A percentile compares a stretch with the other conserved stretches of the same genome.
phyloP scores from a whole-genome alignment of 2,888 invertebrate species.

The Neoaliturus tenellus region DNA sequence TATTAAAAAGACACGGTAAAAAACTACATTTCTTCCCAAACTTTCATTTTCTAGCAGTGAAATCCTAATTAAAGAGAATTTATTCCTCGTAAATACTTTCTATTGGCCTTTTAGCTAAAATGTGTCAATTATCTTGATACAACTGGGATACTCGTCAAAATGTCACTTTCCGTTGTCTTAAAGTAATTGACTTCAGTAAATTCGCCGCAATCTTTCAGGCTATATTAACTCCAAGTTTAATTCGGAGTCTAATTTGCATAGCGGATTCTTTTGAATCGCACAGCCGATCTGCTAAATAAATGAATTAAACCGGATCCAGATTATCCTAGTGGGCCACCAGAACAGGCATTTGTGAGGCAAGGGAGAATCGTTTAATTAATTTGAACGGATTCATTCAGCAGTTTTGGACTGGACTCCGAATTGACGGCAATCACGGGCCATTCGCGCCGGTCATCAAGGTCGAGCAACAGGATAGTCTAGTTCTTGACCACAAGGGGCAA shows the following conservation, averaged over 20 bases:
- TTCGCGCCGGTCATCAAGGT: background rate
- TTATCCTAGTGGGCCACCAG: background rate
- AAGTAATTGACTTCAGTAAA: background rate
- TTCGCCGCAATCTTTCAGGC: background rate
- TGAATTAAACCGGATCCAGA: background rate
- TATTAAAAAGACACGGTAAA: too few relatives aligned
- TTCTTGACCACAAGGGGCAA: background rate
- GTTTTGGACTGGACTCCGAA: background rate
- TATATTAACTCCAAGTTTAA: background rate
- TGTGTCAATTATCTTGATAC: too few relatives aligned
- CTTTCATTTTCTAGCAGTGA: too few relatives aligned
- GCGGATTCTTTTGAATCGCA: background rate
- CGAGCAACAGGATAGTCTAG: background rate
- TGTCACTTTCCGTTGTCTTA: too few relatives aligned
- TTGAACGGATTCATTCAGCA: background rate
- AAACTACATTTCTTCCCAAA: too few relatives aligned
- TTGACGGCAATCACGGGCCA: background rate
- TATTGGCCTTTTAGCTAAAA: too few relatives aligned
- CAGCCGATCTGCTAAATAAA: background rate
- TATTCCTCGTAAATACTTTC: too few relatives aligned
- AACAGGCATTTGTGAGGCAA: background rate
- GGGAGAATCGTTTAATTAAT: background rate
- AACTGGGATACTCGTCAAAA: too few relatives aligned
- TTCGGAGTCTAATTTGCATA: constrained; percentile 1
- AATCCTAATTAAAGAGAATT: too few relatives aligned